Evolutionary conservation across 2,888 invertebrate genomes (phyloP).

Genomic region (Sphecodes monilicornis): DNA sequence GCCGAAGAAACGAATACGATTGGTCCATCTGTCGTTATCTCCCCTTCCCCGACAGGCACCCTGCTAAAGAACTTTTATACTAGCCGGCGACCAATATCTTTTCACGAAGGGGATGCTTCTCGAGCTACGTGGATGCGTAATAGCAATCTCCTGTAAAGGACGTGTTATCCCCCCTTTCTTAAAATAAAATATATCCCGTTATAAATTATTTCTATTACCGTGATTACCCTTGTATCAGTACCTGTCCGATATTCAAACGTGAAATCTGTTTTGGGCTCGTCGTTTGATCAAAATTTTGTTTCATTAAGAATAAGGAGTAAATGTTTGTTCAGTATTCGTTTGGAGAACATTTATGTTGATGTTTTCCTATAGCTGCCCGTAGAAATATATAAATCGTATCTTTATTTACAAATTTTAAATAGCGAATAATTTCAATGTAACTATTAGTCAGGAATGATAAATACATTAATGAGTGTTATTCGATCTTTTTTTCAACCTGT

Average conservation of each 20-base stretch:
- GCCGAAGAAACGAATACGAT: conserved; percentile 46
- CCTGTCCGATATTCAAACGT: not conserved
- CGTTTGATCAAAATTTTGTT: not conserved
- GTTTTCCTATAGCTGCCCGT: not conserved
- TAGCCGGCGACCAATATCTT: conserved; percentile 66
- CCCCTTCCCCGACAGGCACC: conserved; percentile 39
- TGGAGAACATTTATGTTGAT: not conserved
- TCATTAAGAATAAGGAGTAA: not conserved
- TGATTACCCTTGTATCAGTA: not conserved
- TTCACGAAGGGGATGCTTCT: conserved; percentile 29
- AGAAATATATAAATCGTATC: not conserved
- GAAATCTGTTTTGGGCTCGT: not conserved
- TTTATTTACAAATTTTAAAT: not conserved
- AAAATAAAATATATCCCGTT: conserved; percentile 13
- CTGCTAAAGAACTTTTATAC: conserved; percentile 72
- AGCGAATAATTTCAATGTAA: too few species aligned
- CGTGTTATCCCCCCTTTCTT: not conserved
- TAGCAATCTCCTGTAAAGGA: conserved; percentile 8
- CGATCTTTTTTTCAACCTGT: not conserved
- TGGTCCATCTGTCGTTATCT: conserved; percentile 65
- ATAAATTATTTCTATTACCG: conserved; percentile 2
- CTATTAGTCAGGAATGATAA: too few species aligned
- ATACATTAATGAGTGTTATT: too few species aligned
- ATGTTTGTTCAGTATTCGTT: not conserved
- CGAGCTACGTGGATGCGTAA: conserved; percentile 27